Evolutionary conservation across 2,113 vertebrate genomes (phyloP).

Genomic region (Heptranchias perlo): DNA sequence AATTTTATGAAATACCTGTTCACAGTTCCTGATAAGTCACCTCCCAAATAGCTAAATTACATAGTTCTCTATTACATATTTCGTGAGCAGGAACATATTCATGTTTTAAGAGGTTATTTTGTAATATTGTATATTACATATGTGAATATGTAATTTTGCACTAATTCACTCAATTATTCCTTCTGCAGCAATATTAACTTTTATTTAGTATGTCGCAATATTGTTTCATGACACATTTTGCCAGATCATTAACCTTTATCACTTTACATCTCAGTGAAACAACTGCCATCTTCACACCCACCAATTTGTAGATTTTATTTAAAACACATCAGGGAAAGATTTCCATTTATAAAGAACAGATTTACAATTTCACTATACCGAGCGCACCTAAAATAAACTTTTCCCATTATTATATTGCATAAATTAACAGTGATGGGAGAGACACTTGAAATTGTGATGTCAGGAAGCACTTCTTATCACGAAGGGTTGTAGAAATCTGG

Average conservation of each 20-base stretch:
- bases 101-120: background rate
- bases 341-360: background rate
- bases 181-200: background rate
- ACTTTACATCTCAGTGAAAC: background rate
- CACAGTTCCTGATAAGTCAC: background rate
- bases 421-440: background rate
- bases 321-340: background rate
- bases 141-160: background rate
- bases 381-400: background rate
- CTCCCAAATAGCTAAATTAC: background rate
- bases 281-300: background rate
- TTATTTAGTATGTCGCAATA: background rate
- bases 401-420: background rate
- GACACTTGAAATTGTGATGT: background rate
- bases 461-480: no score
- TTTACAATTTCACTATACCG: background rate
- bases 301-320: background rate
- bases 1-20: background rate
- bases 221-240: background rate
- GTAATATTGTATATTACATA: background rate
- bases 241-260: background rate
- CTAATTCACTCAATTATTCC: background rate
- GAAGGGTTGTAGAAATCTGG: no score
- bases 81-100: no score
- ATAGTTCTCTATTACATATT: background rate